Conservation (phyloP, 2,888 invertebrate genomes). For the Thysanoteuthis rhombus region DNA sequence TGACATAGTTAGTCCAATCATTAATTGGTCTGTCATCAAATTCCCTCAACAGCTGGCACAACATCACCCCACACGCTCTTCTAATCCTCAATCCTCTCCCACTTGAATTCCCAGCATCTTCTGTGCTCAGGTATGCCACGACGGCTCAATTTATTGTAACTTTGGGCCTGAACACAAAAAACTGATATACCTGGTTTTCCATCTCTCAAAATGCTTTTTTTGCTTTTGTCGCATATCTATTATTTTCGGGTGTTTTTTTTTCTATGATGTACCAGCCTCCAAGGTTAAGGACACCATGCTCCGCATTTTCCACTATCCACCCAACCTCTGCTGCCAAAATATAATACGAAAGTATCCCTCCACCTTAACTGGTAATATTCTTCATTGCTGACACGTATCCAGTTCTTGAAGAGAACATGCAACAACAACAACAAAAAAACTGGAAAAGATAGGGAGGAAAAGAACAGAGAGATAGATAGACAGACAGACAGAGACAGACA, state of each 20-base stretch:
- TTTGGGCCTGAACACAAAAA: background rate
- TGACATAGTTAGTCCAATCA: background rate
- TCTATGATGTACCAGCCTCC: background rate
- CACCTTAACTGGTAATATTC: background rate
- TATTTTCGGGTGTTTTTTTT: background rate
- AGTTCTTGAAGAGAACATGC: background rate
- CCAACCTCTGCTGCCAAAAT: background rate
- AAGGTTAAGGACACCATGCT: background rate
- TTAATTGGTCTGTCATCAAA: background rate
- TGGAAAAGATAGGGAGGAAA: background rate
- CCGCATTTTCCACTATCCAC: background rate
- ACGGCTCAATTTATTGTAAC: background rate
- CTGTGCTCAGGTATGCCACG: too few relatives aligned
- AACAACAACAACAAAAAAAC: background rate
- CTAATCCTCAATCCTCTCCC: too few relatives aligned
- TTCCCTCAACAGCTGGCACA: background rate
- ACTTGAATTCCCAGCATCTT: too few relatives aligned
- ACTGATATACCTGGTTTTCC: background rate
- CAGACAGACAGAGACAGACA: background rate
- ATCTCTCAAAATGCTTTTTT: background rate
- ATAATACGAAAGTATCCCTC: background rate
- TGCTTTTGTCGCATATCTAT: background rate
- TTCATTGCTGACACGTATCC: background rate
- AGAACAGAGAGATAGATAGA: background rate
- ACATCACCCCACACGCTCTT: too few relatives aligned